These are phyloP conservation scores for Mionectes macconnelli DNA, from an alignment of 2,113 vertebrate genomes.

Conservation along the genomic window DNA sequence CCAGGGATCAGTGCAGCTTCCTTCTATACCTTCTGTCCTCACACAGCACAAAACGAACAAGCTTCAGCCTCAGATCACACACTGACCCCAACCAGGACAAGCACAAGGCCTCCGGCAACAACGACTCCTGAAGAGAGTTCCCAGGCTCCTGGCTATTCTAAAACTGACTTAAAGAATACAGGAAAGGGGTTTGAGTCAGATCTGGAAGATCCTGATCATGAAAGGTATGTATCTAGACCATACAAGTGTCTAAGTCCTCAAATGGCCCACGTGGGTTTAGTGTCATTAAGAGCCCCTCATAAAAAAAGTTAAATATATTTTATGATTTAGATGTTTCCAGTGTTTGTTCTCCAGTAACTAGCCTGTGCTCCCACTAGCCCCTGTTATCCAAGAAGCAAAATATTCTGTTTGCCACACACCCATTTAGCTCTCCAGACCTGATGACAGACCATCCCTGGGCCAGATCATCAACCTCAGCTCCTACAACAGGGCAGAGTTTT, in stretches of 20 bases:
- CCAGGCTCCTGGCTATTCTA: constrained; percentile 42
- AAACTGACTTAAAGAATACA: constrained; percentile 14
- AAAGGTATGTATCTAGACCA: constrained; percentile 35
- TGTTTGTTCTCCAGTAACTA: background rate
- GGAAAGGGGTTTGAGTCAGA: constrained; percentile 31
- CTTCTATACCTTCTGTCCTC: constrained; percentile 40
- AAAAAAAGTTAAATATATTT: background rate
- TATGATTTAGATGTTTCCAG: background rate
- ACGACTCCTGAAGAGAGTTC: constrained; percentile 25
- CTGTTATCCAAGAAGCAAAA: background rate
- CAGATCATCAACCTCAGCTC: background rate
- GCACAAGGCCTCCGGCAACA: constrained; percentile 58
- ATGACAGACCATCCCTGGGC: background rate
- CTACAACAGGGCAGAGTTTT: background rate
- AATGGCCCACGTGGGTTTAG: background rate
- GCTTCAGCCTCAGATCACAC: constrained; percentile 40
- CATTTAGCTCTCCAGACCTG: background rate
- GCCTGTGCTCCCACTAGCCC: background rate
- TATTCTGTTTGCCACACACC: background rate
- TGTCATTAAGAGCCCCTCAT: background rate
- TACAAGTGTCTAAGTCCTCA: background rate
- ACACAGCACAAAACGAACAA: constrained; percentile 26
- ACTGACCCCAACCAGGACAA: constrained; percentile 46
- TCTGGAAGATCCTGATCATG: constrained; percentile 28
- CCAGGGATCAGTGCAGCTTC: constrained; percentile 46